Conservation (phyloP, 2,888 invertebrate species). For the Sphaerophoria taeniata region DNA sequence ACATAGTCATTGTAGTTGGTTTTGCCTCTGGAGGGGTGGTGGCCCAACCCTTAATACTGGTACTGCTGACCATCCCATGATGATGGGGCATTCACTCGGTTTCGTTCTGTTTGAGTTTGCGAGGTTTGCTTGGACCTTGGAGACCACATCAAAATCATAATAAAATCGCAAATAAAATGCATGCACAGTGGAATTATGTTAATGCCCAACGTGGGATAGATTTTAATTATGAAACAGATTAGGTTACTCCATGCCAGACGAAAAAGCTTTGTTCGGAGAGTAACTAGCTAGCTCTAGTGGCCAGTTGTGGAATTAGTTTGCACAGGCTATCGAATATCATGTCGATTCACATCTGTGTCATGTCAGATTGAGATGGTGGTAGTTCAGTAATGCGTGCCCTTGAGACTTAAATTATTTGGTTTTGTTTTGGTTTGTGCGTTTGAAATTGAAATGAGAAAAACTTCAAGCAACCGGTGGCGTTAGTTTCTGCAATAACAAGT, state of each 20-base stretch:
- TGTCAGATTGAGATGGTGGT: too few relatives aligned
- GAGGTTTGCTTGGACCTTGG: slow-evolving; percentile 43
- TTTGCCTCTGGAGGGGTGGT: slow-evolving; percentile 34
- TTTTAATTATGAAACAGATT: slow-evolving; percentile 61
- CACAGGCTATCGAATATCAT: slow-evolving; percentile 52
- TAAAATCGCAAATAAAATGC: slow-evolving; percentile 53
- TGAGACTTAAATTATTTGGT: slow-evolving; percentile 47
- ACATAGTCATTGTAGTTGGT: background rate
- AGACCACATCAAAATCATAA: slow-evolving; percentile 35
- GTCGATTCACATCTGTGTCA: slow-evolving; percentile 46
- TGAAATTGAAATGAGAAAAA: background rate
- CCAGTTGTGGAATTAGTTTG: slow-evolving; percentile 38
- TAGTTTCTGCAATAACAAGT: background rate
- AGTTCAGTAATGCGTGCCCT: slow-evolving; percentile 66
- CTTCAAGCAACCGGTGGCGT: slow-evolving; percentile 14
- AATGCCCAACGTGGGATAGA: slow-evolving; percentile 37
- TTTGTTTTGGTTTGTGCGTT: background rate
- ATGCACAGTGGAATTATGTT: slow-evolving; percentile 20
- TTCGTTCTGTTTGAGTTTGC: slow-evolving; percentile 74
- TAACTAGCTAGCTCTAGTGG: slow-evolving; percentile 36
- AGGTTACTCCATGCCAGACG: slow-evolving; percentile 58
- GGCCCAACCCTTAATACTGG: slow-evolving; percentile 25
- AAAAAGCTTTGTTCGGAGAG: slow-evolving; percentile 30
- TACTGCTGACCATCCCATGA: background rate
- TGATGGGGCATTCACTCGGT: slow-evolving; percentile 70